phyloP scores from a whole-genome alignment of 2,888 invertebrate species.

The Carterocephalus palaemon region DNA sequence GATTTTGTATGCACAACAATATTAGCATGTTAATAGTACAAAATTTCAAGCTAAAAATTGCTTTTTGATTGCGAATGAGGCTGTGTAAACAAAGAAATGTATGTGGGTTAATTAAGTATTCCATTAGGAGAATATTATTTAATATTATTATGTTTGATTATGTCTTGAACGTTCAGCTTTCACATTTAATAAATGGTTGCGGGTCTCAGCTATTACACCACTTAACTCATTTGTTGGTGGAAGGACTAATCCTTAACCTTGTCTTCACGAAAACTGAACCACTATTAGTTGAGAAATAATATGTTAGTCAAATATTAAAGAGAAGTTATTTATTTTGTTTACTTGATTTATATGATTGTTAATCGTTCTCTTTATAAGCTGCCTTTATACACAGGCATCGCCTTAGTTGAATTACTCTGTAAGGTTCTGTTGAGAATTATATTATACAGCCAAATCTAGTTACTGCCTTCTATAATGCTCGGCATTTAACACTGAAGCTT shows the following conservation, averaged over 20 bases:
- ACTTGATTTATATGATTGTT: not conserved
- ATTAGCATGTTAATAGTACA: constrained; percentile 8
- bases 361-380: too few species aligned
- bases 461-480: constrained; percentile 29
- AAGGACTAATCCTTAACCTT: constrained; percentile 17
- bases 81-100: constrained; percentile 3
- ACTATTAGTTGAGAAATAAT: not conserved
- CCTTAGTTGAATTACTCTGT: too few species aligned
- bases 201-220: constrained; percentile 12
- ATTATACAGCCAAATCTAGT: too few species aligned
- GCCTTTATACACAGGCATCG: too few species aligned
- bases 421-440: too few species aligned
- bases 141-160: too few species aligned
- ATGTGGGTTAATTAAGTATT: constrained; percentile 1
- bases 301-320: not conserved
- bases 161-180: too few species aligned
- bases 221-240: constrained; percentile 11
- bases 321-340: constrained; percentile 12
- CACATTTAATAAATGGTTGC: constrained; percentile 19
- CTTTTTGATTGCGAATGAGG: constrained; percentile 10
- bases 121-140: too few species aligned
- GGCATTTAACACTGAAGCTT: constrained; percentile 54
- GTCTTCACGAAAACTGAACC: constrained; percentile 1
- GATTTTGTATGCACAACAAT: constrained; percentile 8
- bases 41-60: constrained; percentile 3